Evolutionary conservation across 2,797 vertebrate genomes (phyloP).

Genomic region (Smutsia temminckii): DNA sequence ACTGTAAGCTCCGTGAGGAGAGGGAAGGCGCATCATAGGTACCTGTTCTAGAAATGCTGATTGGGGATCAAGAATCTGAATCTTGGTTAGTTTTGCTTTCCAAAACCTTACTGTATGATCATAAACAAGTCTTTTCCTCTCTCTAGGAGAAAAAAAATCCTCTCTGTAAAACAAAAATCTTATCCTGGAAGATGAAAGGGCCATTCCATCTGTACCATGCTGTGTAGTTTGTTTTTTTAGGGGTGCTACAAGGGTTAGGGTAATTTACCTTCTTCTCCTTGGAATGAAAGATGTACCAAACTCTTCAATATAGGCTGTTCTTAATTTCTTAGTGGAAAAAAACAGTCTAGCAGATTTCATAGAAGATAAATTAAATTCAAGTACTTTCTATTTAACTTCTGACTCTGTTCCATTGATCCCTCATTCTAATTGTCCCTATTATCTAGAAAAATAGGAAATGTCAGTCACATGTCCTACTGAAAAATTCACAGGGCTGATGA

Average conservation of each 20-base stretch:
- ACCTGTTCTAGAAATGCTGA: not conserved
- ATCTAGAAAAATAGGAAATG: conserved; percentile 47
- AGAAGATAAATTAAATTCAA: conserved; percentile 32
- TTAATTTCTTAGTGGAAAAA: conserved; percentile 22
- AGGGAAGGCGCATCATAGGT: not conserved
- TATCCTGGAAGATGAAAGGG: not conserved
- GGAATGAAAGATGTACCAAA: not conserved
- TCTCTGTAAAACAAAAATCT: conserved; percentile 3
- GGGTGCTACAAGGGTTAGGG: not conserved
- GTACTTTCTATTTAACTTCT: conserved; percentile 59
- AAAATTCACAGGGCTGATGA: conserved; percentile 32
- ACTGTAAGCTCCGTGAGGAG: not conserved
- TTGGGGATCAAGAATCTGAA: not conserved
- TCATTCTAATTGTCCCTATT: conserved; percentile 54
- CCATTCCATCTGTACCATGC: not conserved
- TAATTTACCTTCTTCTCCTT: conserved; percentile 29
- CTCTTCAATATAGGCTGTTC: not conserved
- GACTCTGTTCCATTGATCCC: conserved; percentile 24
- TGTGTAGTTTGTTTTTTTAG: not conserved
- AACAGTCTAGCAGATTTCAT: not conserved
- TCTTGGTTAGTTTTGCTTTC: not conserved
- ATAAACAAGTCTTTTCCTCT: not conserved
- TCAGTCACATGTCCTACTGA: not conserved
- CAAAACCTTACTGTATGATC: not conserved
- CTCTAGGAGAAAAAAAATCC: not conserved